Base-by-base conservation (phyloP, 2,113 vertebrate species). In the Cephalopholis sonnerati region DNA sequence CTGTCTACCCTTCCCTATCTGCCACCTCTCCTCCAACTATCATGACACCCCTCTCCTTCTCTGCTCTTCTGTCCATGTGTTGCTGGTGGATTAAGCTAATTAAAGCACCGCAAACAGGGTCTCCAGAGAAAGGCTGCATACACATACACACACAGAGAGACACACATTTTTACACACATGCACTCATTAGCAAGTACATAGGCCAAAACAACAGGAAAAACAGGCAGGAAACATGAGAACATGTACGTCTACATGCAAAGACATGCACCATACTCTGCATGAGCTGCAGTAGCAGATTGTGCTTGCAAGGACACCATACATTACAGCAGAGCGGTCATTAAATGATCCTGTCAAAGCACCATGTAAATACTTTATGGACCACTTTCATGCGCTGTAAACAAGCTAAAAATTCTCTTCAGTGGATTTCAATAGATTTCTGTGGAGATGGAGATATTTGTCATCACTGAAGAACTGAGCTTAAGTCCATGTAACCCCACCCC, bases 21-120 rank as follows among this genome's bases (percentile, higher is more conserved):
- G 64, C 76, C 68, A 77, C 81, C 68, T 80, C 65, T 72, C 66
- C 61, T 83, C 73, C 54, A 76, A 54, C 81, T 80, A 50, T 75
- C 78, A 68, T 68, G 68, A 66, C 82, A 69, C 79, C 87, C 67
- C 79, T 84, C 81, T 86, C 65, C 64, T 75, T 67, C 71, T 80
- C 75, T n/a, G 22, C 84, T 88, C 74, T 75, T 77, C 82, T 46
- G 77, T 87, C 85, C 86, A 91, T 91, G 90, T 92, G 90, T 90
- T 88, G 83, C 82, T 71, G 77, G 67, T 89, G 90, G 92, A 93
- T 94, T 94, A 94, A 88, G 90, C 92, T 93, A 93, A 93, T 95
- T 94, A 94, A 93, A 94, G 88, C 84, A 77, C 88, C 15, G 36
- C 89, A 89, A 91, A 87, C 83, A 17, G 85, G 69, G 53, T 88